Base-by-base conservation (phyloP, 2,113 vertebrate species). In the Tenrec ecaudatus region DNA sequence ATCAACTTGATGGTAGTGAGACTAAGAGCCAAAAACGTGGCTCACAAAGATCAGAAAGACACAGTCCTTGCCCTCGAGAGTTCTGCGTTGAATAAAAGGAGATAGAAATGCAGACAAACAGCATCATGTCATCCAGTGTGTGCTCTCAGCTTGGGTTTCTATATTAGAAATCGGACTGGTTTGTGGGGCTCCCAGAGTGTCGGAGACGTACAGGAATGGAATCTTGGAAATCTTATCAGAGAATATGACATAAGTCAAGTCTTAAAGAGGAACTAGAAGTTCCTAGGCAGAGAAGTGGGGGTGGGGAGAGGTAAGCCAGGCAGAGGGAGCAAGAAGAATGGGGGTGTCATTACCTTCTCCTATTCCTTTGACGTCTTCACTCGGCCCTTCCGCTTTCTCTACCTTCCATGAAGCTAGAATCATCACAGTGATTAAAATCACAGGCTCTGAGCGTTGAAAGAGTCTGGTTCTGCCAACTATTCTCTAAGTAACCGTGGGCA, bases 341-440 rank as follows among this genome's bases (percentile, higher is more conserved):
- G 19, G 36, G 90, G 29, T 29, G 16, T 47, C n/a, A 36, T 31
- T 33, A 62, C 23, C 40, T 82, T 23, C 58, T 84, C 80, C 53
- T 93, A 62, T 68, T 82, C 68, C 31, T 88, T 27, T 17, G 57
- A 25, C 64, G 83, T 93, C 90, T 85, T 89, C 64, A 68, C 27
- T 20, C 3, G 4, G 2, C 47, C 4, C 36, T 80, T 88, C 2
- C 2, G 87, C n/a, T 92, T 60, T 79, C 33, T 83, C 53, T 68
- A 4, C 53, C 64, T 87, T 68, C n/a, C n/a, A 11, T 31, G 36
- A 22, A 29, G 47, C 58, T 25, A 29, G 47, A 66, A 47, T 27
- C 58, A 64, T 11, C 53, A 58, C 2, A 38, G 36, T 83, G 29
- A 31, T 38, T 82, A 85, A 53, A 60, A 92, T 15, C 43, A 25